Evolutionary conservation across 2,888 invertebrate species (phyloP).

Genomic region (Sarcophaga caerulescens): DNA sequence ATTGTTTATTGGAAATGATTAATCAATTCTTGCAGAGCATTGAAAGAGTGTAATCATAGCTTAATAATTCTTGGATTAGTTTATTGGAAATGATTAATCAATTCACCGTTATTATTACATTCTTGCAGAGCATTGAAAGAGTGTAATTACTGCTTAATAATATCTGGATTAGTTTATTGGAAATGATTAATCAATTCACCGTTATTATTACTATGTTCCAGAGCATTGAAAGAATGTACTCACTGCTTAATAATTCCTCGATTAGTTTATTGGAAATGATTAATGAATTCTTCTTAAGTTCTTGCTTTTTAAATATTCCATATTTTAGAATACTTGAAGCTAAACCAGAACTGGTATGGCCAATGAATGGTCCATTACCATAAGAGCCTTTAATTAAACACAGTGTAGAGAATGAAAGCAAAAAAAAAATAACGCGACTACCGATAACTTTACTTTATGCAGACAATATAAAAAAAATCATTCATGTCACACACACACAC

Average conservation of each 20-base stretch:
- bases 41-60: no score
- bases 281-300: neutral
- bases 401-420: neutral
- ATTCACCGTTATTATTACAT: no score
- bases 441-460: neutral
- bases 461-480: neutral
- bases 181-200: no score
- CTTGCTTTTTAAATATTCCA: neutral
- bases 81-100: no score
- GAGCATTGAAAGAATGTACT: neutral
- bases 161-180: no score
- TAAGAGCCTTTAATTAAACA: constrained; percentile 60
- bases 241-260: neutral
- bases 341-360: constrained; percentile 12
- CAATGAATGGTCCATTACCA: constrained; percentile 56
- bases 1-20: no score
- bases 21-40: no score
- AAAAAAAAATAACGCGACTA: constrained; percentile 13
- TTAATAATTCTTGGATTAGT: no score
- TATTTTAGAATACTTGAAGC: constrained; percentile 9
- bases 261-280: neutral
- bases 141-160: no score
- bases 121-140: no score
- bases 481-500: neutral
- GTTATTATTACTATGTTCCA: no score